Conservation (phyloP, 64 coral and sea anemone species). For the Trachythela sp. region DNA sequence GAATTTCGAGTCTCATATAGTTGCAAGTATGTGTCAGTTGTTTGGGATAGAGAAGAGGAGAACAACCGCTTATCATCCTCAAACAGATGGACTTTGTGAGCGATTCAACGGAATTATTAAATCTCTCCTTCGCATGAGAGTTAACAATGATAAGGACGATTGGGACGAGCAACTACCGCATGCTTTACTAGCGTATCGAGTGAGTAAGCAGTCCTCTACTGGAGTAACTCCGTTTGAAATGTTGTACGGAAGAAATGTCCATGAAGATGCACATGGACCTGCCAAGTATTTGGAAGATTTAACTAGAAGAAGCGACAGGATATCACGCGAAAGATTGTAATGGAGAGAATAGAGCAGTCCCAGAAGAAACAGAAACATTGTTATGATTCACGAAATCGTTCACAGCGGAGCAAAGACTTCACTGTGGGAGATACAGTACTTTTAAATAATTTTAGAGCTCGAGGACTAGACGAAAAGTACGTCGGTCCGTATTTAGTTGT, state of each 20-base stretch:
- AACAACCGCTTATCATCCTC: slow-evolving; percentile 1
- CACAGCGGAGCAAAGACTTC: neutral
- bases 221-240: neutral
- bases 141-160: neutral
- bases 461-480: slow-evolving; percentile 8
- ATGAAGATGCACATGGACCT: neutral
- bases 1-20: neutral
- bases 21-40: neutral
- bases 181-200: neutral
- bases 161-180: neutral
- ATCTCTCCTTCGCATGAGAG: neutral
- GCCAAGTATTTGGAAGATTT: neutral
- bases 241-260: neutral
- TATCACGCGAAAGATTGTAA: neutral
- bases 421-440: neutral
- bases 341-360: neutral
- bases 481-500: neutral
- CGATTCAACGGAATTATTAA: neutral
- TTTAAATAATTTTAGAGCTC: neutral
- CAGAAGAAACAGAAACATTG: neutral
- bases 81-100: neutral
- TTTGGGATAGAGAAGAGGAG: slow-evolving; percentile 3
- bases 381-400: neutral
- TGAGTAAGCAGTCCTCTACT: neutral
- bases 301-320: neutral